Conservation (phyloP, 2,888 invertebrate genomes). For the Bibio marci region DNA sequence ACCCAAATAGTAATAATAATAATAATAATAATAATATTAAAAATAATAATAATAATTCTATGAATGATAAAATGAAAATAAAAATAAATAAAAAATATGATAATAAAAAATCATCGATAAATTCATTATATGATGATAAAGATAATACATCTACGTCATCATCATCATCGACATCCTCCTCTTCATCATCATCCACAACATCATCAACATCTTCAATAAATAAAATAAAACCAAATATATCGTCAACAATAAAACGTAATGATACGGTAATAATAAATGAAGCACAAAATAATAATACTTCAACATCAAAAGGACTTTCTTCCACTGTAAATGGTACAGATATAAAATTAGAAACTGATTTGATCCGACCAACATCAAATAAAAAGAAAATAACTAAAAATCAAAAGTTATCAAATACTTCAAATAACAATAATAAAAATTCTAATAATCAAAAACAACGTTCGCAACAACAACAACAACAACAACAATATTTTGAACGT, state of each 20-base stretch:
- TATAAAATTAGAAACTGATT: too few species aligned
- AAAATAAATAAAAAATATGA: background rate
- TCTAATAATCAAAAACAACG: conserved; percentile 1
- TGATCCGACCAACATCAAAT: too few species aligned
- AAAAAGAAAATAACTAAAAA: too few species aligned
- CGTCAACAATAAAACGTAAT: background rate
- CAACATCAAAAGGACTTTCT: too few species aligned
- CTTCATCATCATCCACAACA: background rate
- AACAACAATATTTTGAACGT: background rate
- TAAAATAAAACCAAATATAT: background rate
- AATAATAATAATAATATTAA: too few species aligned
- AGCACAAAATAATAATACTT: too few species aligned
- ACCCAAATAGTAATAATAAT: too few species aligned
- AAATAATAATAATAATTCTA: too few species aligned
- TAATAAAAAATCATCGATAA: background rate
- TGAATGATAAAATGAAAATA: too few species aligned
- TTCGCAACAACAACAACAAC: background rate
- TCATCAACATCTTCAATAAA: background rate
- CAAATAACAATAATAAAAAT: too few species aligned
- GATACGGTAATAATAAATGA: background rate
- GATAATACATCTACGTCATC: background rate
- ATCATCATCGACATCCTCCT: background rate
- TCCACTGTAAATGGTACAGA: too few species aligned
- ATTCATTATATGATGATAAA: background rate
- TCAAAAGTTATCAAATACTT: too few species aligned